These are phyloP conservation scores for Octodon degus DNA, from an alignment of 2,113 vertebrate genomes.

Conservation along the genomic window DNA sequence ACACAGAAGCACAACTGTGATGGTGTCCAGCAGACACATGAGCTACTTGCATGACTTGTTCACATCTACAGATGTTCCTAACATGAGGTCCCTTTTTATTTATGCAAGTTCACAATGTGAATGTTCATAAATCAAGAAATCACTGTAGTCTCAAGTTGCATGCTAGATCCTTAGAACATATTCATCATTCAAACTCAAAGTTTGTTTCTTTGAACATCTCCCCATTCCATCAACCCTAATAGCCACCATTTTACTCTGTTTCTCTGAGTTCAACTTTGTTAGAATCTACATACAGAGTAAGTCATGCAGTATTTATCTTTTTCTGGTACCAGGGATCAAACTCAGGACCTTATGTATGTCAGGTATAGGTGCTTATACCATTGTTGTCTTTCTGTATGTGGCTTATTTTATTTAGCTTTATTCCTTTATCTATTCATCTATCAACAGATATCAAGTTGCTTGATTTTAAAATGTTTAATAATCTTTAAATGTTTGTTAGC, in stretches of 20 bases:
- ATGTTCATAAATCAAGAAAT: not conserved
- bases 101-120: not conserved
- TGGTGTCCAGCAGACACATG: not conserved
- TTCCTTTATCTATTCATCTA: not conserved
- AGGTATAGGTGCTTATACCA: no score
- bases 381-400: not conserved
- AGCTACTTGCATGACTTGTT: not conserved
- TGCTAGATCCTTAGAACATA: not conserved
- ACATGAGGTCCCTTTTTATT: not conserved
- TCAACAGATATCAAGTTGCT: not conserved
- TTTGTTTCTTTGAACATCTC: not conserved
- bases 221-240: not conserved
- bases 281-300: not conserved
- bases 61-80: not conserved
- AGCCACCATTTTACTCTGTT: not conserved
- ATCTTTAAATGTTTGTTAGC: not conserved
- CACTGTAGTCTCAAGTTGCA: not conserved
- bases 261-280: not conserved
- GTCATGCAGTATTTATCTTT: not conserved
- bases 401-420: not conserved
- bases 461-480: not conserved
- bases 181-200: not conserved
- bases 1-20: not conserved
- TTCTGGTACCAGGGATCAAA: no score
- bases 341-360: no score